Conservation (phyloP, 92 coral and sea anemone species). For the Epizoanthus scotinus region DNA sequence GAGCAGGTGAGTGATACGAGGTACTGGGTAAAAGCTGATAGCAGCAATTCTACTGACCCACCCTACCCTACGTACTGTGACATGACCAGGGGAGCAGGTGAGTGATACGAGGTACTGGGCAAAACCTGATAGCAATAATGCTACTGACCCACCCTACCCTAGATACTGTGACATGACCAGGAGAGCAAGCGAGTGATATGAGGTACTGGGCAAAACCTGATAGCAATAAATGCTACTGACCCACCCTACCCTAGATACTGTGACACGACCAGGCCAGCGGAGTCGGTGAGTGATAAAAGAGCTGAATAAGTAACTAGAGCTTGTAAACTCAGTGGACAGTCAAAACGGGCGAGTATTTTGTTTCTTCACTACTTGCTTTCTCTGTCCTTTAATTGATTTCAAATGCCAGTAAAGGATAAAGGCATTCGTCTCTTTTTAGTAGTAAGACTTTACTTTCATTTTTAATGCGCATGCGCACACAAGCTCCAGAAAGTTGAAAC, state of each 20-base stretch:
- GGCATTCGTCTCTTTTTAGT: no score
- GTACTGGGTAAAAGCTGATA: slow-evolving; percentile 54
- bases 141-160: background rate
- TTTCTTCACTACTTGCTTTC: no score
- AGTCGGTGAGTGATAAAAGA: slow-evolving; percentile 15
- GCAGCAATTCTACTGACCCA: slow-evolving; percentile 1
- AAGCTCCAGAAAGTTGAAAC: no score
- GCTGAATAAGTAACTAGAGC: no score
- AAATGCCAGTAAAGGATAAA: no score
- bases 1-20: slow-evolving; percentile 36
- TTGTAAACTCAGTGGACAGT: no score
- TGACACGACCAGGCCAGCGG: slow-evolving; percentile 32
- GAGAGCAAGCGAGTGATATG: slow-evolving; percentile 14
- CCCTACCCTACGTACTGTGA: slow-evolving; percentile 31
- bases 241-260: slow-evolving; percentile 15
- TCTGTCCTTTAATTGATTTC: no score
- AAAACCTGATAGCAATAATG: slow-evolving; percentile 2
- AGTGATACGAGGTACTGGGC: slow-evolving; percentile 60
- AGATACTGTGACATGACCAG: slow-evolving; percentile 32
- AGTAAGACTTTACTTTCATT: no score
- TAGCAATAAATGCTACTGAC: slow-evolving; percentile 6
- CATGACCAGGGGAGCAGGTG: slow-evolving; percentile 28
- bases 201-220: background rate
- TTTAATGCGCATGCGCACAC: no score
- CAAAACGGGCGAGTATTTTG: no score